A percentile compares a stretch with the other conserved stretches of the same genome.
Evolutionary conservation across 1,140 invertebrate species (phyloP).

Genomic region (Xylocopa sonorina): DNA sequence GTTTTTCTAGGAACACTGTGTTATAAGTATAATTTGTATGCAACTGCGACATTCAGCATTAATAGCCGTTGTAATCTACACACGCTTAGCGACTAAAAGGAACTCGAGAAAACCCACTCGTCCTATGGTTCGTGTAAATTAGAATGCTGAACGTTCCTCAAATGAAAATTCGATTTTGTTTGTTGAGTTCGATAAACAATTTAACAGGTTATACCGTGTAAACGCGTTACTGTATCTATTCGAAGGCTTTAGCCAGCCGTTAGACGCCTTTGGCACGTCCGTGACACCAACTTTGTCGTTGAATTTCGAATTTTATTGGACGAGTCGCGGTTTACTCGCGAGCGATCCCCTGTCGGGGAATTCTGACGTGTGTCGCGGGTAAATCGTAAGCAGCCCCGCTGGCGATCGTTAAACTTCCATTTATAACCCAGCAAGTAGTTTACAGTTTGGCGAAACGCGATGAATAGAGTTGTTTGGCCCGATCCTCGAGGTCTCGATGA

Average conservation of each 20-base stretch:
- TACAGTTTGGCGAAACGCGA: constrained; percentile 38
- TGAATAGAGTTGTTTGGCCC: constrained; percentile 68
- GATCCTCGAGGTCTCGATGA: constrained; percentile 71
- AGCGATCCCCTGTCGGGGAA: not conserved
- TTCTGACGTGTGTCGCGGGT: not conserved
- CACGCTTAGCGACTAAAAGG: too few relatives aligned
- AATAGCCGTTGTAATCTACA: too few relatives aligned
- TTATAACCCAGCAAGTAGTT: constrained; percentile 43
- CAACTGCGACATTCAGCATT: too few relatives aligned
- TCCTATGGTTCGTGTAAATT: too few relatives aligned
- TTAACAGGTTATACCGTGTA: not conserved
- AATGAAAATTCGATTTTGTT: too few relatives aligned
- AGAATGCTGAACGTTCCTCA: too few relatives aligned
- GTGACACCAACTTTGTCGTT: not conserved
- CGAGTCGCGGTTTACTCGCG: not conserved
- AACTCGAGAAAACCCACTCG: too few relatives aligned
- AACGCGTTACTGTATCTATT: not conserved
- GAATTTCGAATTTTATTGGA: not conserved
- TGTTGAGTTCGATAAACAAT: too few relatives aligned
- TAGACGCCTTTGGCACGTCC: too few relatives aligned
- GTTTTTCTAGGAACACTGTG: too few relatives aligned
- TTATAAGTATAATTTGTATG: too few relatives aligned
- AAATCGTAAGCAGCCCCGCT: constrained; percentile 2
- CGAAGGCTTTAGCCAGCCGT: too few relatives aligned
- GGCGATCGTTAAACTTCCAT: constrained; percentile 50